Conservation (phyloP, 2,113 vertebrate genomes). For the Peucedramus taeniatus region DNA sequence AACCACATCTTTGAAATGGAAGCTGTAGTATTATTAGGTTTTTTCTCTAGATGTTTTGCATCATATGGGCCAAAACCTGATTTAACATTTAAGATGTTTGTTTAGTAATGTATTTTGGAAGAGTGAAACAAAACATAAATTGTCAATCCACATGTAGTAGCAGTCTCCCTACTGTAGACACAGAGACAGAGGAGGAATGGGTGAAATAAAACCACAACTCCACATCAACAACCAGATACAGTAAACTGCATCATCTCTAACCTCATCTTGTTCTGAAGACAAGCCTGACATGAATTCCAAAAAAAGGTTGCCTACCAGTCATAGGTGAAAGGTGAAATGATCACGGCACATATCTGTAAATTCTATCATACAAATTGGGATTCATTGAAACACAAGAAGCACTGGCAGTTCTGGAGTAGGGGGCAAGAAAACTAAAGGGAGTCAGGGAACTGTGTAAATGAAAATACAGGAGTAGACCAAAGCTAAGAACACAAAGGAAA, state of each 20-base stretch:
- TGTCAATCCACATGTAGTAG: neutral
- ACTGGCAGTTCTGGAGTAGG: neutral
- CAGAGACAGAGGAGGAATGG: neutral
- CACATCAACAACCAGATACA: neutral
- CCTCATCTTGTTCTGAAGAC: neutral
- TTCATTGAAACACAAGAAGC: neutral
- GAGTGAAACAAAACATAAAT: neutral
- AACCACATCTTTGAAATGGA: neutral
- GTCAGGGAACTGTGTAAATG: neutral
- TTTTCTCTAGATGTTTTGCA: neutral
- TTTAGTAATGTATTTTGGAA: neutral
- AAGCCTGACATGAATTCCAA: neutral
- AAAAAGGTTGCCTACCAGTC: neutral
- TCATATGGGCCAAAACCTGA: neutral
- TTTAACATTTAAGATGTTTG: neutral
- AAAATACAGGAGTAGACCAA: neutral
- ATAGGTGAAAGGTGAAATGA: neutral
- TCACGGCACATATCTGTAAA: neutral
- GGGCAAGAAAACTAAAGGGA: neutral
- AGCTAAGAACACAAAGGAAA: neutral
- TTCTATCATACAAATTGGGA: neutral
- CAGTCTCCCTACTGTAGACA: neutral
- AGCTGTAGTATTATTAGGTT: neutral
- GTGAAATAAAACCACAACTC: neutral
- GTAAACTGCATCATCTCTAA: neutral